Conservation (phyloP, 2,113 vertebrate genomes). For the Coracopsis vasa region DNA sequence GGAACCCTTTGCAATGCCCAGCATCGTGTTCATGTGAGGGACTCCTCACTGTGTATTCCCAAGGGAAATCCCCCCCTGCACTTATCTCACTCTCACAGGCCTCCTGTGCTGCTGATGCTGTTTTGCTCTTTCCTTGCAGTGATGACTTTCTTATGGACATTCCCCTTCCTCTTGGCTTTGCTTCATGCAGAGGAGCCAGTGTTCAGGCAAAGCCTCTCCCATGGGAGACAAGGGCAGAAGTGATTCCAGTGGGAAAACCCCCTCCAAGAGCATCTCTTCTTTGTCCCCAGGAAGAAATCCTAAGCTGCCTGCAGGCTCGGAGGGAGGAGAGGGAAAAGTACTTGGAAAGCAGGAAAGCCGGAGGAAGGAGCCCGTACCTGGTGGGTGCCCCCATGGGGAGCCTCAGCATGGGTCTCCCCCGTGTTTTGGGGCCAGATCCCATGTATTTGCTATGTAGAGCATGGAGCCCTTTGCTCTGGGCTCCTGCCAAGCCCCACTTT, state of each 20-base stretch:
- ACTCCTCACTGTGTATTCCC: neutral
- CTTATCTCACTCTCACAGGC: neutral
- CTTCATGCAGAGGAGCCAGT: accelerated
- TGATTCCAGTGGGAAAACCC: neutral
- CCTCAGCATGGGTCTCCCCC: too few species aligned
- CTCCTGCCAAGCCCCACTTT: neutral
- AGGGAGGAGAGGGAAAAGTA: conserved; percentile 61
- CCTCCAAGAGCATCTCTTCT: neutral
- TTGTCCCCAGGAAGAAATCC: conserved; percentile 54
- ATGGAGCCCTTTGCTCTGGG: neutral
- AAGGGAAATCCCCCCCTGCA: neutral
- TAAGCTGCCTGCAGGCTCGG: conserved; percentile 15
- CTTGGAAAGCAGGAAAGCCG: conserved; percentile 31
- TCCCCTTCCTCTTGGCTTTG: neutral
- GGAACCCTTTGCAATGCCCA: neutral
- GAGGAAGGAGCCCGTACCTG: neutral
- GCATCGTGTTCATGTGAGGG: accelerated
- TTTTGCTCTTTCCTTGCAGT: neutral
- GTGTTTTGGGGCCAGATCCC: neutral
- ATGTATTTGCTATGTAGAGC: accelerated
- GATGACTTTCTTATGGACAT: too few species aligned
- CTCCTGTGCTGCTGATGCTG: neutral
- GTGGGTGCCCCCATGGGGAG: neutral
- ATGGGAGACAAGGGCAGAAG: accelerated
- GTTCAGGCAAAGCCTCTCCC: neutral